These are phyloP conservation scores for Doris montereyensis DNA, from an alignment of 2,888 invertebrate species.

Conservation along the genomic window DNA sequence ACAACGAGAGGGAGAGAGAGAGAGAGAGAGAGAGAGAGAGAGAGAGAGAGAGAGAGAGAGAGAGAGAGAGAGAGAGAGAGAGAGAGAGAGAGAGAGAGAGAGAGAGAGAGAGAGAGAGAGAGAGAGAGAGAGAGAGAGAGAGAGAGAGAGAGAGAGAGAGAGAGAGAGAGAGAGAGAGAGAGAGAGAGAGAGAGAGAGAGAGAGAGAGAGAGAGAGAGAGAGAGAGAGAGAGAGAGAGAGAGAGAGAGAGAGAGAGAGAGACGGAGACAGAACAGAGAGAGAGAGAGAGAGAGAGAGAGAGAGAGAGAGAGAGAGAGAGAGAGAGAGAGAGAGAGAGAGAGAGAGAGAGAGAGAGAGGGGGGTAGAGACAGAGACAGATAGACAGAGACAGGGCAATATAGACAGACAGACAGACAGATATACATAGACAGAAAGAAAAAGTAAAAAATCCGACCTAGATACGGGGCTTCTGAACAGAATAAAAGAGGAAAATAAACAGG, in stretches of 20 bases:
- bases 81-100: background rate
- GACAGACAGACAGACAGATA: background rate
- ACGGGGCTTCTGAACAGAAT: too few relatives aligned
- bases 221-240: background rate
- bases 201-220: background rate
- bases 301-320: constrained; percentile 3
- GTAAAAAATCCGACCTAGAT: too few relatives aligned
- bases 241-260: background rate
- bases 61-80: background rate
- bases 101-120: background rate
- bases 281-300: constrained; percentile 1
- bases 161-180: background rate
- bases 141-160: background rate
- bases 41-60: background rate
- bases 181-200: background rate
- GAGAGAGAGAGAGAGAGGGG: background rate
- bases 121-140: background rate
- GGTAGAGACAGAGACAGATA: background rate
- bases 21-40: background rate
- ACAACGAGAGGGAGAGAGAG: background rate
- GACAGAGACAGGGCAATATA: background rate
- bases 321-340: constrained; percentile 12
- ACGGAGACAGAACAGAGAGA: background rate
- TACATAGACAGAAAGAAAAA: too few relatives aligned
- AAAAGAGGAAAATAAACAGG: too few relatives aligned